Evolutionary conservation across 2,113 vertebrate genomes (phyloP), one percentile per base, ranked within the genome.

Genomic region (Sebastes schlegelii): DNA sequence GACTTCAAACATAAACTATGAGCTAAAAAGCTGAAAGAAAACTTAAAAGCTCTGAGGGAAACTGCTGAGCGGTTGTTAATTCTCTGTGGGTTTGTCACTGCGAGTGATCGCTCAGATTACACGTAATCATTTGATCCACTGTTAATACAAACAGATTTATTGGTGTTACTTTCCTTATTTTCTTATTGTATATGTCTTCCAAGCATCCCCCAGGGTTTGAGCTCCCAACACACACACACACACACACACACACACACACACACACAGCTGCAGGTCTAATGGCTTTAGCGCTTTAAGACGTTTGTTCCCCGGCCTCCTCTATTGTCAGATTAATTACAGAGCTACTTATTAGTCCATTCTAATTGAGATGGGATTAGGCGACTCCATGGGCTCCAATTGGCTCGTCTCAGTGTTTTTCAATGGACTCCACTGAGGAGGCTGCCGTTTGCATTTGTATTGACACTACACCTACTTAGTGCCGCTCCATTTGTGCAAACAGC

Each of bases 321-420:
- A 81, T 92, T 92, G 88, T 92, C 76, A 81, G 80, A 89, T 85
- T 86, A 84, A 90, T 86, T 89, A 86, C 71, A 70, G 60, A 40
- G 60, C 72, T 73, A 45, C 75, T 87, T 65, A 86, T 90, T 71
- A 61, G 58, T 63, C 52, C 82, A 78, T 90, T 82, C 80, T 89
- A 80, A 90, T 86, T 78, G 83, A 89, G 82, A 91, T 76, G 80
- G 87, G 92, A 93, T 94, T 93, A 93, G 80, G 66, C 10, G 43
- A 23, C 85, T 87, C 78, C 62, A 77, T 46, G 77, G 79, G 80
- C 77, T 83, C 88, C 86, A 74, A 42, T 73, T 45, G 81, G 77
- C 78, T 79, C 23, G 67, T 86, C 83, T 88, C 66, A 19, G 10
- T 74, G 82, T 66, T 88, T 86, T 34, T 86, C 79, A 73, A 26